phyloP scores from a whole-genome alignment of 2,113 vertebrate genomes.

The Atherinomorus stipes region DNA sequence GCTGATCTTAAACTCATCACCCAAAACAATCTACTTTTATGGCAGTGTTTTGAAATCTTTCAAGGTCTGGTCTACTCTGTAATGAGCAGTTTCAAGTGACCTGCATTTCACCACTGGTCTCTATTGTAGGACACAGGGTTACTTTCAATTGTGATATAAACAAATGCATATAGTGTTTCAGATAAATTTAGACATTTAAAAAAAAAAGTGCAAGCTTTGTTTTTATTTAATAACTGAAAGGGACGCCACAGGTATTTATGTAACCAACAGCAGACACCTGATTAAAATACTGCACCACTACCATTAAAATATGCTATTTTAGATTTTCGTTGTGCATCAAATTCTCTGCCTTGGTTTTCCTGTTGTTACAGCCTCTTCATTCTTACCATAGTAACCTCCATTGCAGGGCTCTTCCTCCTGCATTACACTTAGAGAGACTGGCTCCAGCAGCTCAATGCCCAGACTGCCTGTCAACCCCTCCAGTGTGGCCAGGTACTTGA shows the following conservation, averaged over 20 bases:
- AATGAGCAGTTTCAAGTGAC: too few relatives aligned
- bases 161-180: background rate
- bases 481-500: slow-evolving; percentile 96
- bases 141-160: background rate
- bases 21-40: background rate
- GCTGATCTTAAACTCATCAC: background rate
- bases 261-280: slow-evolving; percentile 12
- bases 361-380: background rate
- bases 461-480: slow-evolving; percentile 91
- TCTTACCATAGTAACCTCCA: slow-evolving; percentile 62
- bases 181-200: too few relatives aligned
- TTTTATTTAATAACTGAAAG: too few relatives aligned
- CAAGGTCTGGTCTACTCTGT: too few relatives aligned
- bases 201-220: slow-evolving; percentile 7
- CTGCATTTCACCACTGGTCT: too few relatives aligned
- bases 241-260: background rate
- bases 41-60: background rate
- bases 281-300: background rate
- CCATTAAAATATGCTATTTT: too few relatives aligned
- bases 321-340: background rate
- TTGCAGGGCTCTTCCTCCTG: slow-evolving; percentile 87
- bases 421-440: slow-evolving; percentile 80
- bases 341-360: background rate
- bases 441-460: slow-evolving; percentile 89
- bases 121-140: too few relatives aligned